Evolutionary conservation across 2,888 invertebrate species (phyloP).

Genomic region (Elysia crispata): DNA sequence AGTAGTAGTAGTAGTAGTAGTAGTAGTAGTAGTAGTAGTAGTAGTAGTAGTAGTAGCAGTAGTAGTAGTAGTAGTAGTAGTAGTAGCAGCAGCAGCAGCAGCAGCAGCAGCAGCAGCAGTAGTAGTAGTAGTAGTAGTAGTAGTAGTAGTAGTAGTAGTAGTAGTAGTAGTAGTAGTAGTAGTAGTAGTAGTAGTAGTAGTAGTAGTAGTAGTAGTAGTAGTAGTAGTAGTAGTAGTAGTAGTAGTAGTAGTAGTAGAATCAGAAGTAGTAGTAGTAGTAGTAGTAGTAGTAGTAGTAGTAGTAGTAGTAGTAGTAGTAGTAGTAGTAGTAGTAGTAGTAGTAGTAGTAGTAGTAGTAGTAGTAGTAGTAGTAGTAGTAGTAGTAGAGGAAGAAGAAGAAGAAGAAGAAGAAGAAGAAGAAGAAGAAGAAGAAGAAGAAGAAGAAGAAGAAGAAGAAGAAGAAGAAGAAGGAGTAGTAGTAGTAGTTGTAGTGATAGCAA

Average conservation of each 20-base stretch:
- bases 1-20: constrained; percentile 26
- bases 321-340: constrained; percentile 28
- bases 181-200: constrained; percentile 28
- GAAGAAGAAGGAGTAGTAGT: too few species aligned
- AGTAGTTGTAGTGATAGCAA: not conserved
- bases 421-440: not conserved
- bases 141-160: constrained; percentile 24
- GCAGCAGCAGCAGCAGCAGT: not conserved
- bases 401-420: not conserved
- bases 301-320: constrained; percentile 26
- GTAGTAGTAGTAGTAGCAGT: constrained; percentile 18
- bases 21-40: constrained; percentile 23
- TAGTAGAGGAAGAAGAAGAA: not conserved
- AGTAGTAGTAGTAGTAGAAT: too few species aligned
- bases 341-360: constrained; percentile 28
- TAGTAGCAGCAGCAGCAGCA: not conserved
- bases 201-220: constrained; percentile 27
- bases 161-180: constrained; percentile 24
- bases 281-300: constrained; percentile 28
- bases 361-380: constrained; percentile 22
- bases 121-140: too few species aligned
- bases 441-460: too few species aligned
- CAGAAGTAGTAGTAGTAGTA: too few species aligned
- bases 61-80: not conserved
- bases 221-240: too few species aligned